phyloP scores from a whole-genome alignment of 1,140 invertebrate genomes.

The Protaetia brevitarsis region DNA sequence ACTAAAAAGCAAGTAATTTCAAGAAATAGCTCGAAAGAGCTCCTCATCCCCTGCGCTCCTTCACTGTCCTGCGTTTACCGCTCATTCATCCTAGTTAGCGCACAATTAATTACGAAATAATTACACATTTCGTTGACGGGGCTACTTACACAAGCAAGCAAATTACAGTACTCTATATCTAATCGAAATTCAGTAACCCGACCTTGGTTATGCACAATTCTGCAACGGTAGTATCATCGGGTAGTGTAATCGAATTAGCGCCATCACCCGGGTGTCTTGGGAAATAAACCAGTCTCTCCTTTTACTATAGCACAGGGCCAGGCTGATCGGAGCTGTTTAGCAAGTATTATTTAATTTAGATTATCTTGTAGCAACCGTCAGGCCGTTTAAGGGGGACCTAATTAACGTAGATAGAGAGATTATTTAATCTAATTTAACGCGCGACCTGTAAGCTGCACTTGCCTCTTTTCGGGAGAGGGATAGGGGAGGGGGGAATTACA shows the following conservation, averaged over 20 bases:
- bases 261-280: background rate
- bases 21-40: too few species aligned
- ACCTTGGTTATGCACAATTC: background rate
- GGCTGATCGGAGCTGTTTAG: slow-evolving; percentile 15
- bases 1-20: too few species aligned
- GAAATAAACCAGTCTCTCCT: background rate
- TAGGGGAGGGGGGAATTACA: too few species aligned
- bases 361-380: slow-evolving; percentile 29
- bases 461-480: slow-evolving; percentile 22
- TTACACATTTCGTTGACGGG: too few species aligned
- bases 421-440: slow-evolving; percentile 36
- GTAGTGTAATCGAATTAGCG: background rate
- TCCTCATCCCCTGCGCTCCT: too few species aligned
- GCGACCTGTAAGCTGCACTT: slow-evolving; percentile 32
- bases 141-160: too few species aligned
- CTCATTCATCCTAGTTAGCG: too few species aligned
- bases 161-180: too few species aligned
- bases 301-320: background rate
- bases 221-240: background rate
- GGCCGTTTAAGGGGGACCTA: slow-evolving; percentile 21
- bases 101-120: too few species aligned
- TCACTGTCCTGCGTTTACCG: too few species aligned
- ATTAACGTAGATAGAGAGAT: slow-evolving; percentile 35
- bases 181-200: too few species aligned
- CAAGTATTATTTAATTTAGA: slow-evolving; percentile 37